Conservation (phyloP, 2,797 vertebrate species). For the Todus mexicanus region DNA sequence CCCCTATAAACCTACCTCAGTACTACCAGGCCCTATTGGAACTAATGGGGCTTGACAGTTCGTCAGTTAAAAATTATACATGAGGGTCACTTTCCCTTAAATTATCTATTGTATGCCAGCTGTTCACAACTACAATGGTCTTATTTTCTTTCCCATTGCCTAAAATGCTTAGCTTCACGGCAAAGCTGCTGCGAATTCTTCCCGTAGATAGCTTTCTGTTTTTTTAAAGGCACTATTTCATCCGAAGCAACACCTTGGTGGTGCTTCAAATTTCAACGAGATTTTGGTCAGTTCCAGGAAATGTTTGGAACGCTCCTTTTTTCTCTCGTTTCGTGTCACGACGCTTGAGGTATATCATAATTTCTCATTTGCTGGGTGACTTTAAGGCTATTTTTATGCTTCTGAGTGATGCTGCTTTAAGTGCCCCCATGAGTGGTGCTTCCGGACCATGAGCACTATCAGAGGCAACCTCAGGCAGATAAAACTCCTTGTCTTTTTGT, state of each 20-base stretch:
- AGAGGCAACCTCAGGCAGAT: constrained; percentile 72
- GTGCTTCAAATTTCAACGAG: constrained; percentile 10
- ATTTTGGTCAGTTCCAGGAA: constrained; percentile 28
- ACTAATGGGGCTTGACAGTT: constrained; percentile 83
- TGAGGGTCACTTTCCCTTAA: constrained; percentile 84
- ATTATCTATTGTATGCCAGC: constrained; percentile 84
- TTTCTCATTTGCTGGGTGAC: constrained; percentile 78
- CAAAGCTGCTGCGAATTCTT: constrained; percentile 9
- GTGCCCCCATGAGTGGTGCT: constrained; percentile 77
- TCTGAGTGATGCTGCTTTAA: constrained; percentile 73
- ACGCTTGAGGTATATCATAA: constrained; percentile 72
- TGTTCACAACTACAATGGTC: constrained; percentile 75
- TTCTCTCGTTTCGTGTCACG: constrained; percentile 41
- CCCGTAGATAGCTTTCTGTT: not conserved
- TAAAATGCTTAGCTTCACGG: constrained; percentile 67
- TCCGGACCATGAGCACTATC: constrained; percentile 71
- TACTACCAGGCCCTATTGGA: constrained; percentile 75
- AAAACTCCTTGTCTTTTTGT: constrained; percentile 76
- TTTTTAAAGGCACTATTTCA: constrained; percentile 27
- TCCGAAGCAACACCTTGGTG: constrained; percentile 60
- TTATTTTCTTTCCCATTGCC: constrained; percentile 70
- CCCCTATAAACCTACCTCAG: constrained; percentile 66
- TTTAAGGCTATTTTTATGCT: constrained; percentile 83
- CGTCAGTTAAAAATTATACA: constrained; percentile 84
- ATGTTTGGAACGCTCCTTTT: constrained; percentile 30